Base-by-base conservation (phyloP, 2,888 invertebrate species). In the Eupithecia abbreviata region DNA sequence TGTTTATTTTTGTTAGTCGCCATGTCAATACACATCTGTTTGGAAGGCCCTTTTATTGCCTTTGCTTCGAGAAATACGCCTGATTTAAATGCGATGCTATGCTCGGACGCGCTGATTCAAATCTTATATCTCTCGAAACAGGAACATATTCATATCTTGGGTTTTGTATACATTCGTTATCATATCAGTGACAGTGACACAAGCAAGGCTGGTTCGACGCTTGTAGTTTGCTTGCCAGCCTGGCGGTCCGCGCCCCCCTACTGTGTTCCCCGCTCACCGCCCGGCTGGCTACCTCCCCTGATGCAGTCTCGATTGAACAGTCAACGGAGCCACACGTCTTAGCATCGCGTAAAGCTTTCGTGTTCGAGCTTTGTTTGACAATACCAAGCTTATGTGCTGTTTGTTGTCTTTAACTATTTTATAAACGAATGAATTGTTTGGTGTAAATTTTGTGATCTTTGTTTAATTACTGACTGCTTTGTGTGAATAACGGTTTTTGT, bases 101-200 rank as follows among this genome's bases (percentile, higher is more conserved):
- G 47, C 41, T 68, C 6, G 18, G 43, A 43, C 15, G 5, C 43
- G 5, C 43, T 43, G 43, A 43, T 67, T 67, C 4, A 3, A 47
- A 65, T 73, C 43, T 65, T 41, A 15, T 67, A 58, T 18, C 55
- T 55, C 55, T n/a, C 55, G n/a, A 55, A 55, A 55, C 70, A 41
- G 65, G 30, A 74, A 69, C 47, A 41, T 41, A 12, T 58, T 58
- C 65, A 66, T 89, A 88, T 87, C 86, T 81, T 86, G 84, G 84
- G 85, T 87, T 89, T 91, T 91, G 92, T 93, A 88, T 91, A 92
- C 91, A 88, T 91, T 91, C 86, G 92, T 94, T 94, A 94, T 94
- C 94, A 93, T 93, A 90, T 91, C 90, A 91, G 88, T 89, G 86
- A 84, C 88, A 88, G 90, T 90, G 90, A 90, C 90, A 92, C 87